phyloP scores from a whole-genome alignment of 2,797 vertebrate species.

The Gadopsis bispinosus region DNA sequence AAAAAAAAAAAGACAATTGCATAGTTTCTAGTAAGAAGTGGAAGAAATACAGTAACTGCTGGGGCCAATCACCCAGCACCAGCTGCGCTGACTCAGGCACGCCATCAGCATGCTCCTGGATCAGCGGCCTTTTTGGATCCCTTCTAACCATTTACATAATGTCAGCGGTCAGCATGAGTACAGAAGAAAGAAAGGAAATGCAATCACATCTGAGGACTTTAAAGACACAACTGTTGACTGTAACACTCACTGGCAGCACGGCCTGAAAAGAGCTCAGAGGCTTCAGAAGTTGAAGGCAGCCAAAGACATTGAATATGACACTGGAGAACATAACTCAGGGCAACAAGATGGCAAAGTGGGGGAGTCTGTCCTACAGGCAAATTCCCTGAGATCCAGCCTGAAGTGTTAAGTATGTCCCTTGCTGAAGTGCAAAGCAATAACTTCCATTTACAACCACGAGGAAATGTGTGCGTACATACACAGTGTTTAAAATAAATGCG shows the following conservation, averaged over 20 bases:
- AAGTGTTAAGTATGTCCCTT: conserved; percentile 11
- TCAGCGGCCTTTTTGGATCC: conserved; percentile 51
- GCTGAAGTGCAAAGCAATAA: conserved; percentile 13
- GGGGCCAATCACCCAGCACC: conserved; percentile 54
- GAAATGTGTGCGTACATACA: neutral
- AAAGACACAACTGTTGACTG: conserved; percentile 58
- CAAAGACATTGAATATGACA: conserved; percentile 55
- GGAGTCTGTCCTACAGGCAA: conserved; percentile 23
- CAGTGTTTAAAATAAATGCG: neutral
- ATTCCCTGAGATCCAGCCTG: conserved; percentile 15
- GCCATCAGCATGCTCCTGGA: conserved; percentile 61
- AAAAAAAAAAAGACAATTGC: neutral
- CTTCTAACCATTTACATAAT: conserved; percentile 56
- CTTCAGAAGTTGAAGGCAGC: conserved; percentile 35
- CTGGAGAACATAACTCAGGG: conserved; percentile 37
- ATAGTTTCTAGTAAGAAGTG: conserved; percentile 4
- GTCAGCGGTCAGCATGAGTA: conserved; percentile 53
- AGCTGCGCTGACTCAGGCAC: conserved; percentile 38
- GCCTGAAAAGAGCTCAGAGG: conserved; percentile 27
- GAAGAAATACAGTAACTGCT: conserved; percentile 12
- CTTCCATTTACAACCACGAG: neutral
- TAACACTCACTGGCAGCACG: conserved; percentile 59
- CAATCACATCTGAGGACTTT: conserved; percentile 47
- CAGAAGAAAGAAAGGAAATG: conserved; percentile 40
- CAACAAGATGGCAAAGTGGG: conserved; percentile 29